Base-by-base conservation (phyloP, 2,797 vertebrate genomes). In the Liparis tanakae region DNA sequence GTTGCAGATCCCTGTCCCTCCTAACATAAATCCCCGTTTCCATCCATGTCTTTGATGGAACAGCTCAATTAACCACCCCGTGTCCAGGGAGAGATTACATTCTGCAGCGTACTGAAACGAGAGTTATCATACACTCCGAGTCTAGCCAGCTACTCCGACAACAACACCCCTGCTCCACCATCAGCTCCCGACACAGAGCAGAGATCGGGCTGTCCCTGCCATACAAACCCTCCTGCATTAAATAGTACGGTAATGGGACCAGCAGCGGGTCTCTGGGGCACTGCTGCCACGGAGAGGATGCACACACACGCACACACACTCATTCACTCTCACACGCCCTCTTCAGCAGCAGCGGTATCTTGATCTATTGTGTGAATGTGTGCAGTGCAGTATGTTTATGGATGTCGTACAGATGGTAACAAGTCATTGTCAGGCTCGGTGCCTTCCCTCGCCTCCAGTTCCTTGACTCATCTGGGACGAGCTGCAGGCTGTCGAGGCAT, bases 21-120 rank as follows among this genome's bases (percentile, higher is more conserved):
- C 72, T 82, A 76, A 72, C 85, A 83, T 87, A 90, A 92, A 92
- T 91, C 91, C 89, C 80, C 17, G 39, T 81, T 88, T 84, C 80
- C 82, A 87, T 92, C 86, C 84, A 77, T 91, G 91, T 84, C 83
- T 92, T 86, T 90, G 86, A 88, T 82, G 67, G 76, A 89, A 92
- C 87, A 82, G 87, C 89, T 94, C 90, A 93, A 94, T 94, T 93
- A 94, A 89, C 70, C 64, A 48, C 70, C 50, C 77, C 15, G 66
- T 69, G 57, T 91, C 87, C 58, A 67, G 78, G 74, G 76, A 77
- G 83, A 85, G 81, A 89, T 89, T 85, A 83, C 82, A 77, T 85
- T 84, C 83, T 87, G 87, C 76, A 81, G 72, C 84, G 85, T 20
- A 80, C 68, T 81, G 85, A 76, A 82, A 82, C 50, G 14, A 70